phyloP scores from a whole-genome alignment of 2,888 invertebrate species.

The Clunio marinus region DNA sequence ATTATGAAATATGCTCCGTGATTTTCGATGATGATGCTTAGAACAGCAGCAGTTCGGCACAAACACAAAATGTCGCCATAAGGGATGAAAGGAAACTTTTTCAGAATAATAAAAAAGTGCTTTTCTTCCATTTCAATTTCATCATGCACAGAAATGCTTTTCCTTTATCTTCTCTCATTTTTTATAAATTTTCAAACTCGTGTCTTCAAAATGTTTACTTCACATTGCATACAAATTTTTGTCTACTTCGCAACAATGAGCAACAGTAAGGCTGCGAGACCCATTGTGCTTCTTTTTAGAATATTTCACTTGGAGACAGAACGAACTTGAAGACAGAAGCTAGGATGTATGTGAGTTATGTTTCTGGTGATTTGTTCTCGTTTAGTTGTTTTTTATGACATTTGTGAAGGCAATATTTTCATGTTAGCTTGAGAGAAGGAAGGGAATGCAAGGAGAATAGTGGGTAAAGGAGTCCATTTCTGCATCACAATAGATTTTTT shows the following conservation, averaged over 20 bases:
- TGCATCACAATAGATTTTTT: slow-evolving; percentile 16
- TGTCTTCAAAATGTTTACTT: not conserved
- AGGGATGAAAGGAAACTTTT: slow-evolving; percentile 2
- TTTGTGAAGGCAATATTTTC: not conserved
- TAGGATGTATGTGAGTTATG: slow-evolving; percentile 17
- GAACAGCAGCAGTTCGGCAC: slow-evolving; percentile 11
- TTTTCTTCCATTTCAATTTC: slow-evolving; percentile 28
- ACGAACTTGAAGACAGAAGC: not conserved
- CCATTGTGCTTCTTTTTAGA: not conserved
- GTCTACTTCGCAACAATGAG: not conserved
- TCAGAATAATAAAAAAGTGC: slow-evolving; percentile 9
- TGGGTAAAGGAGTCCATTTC: slow-evolving; percentile 8
- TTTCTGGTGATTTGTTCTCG: slow-evolving; percentile 26
- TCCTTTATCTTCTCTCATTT: not conserved
- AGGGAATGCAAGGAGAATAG: not conserved
- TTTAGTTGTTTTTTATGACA: slow-evolving; percentile 20
- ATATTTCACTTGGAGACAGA: not conserved
- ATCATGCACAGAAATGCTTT: slow-evolving; percentile 3
- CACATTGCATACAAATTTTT: slow-evolving; percentile 9
- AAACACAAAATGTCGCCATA: not conserved
- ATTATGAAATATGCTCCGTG: slow-evolving; percentile 31
- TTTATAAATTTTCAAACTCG: too few species aligned
- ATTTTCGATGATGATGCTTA: slow-evolving; percentile 12
- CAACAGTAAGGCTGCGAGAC: not conserved
- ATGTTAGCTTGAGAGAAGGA: slow-evolving; percentile 1